Evolutionary conservation across 2,797 vertebrate genomes (phyloP).

Genomic region (Trachops cirrhosus): DNA sequence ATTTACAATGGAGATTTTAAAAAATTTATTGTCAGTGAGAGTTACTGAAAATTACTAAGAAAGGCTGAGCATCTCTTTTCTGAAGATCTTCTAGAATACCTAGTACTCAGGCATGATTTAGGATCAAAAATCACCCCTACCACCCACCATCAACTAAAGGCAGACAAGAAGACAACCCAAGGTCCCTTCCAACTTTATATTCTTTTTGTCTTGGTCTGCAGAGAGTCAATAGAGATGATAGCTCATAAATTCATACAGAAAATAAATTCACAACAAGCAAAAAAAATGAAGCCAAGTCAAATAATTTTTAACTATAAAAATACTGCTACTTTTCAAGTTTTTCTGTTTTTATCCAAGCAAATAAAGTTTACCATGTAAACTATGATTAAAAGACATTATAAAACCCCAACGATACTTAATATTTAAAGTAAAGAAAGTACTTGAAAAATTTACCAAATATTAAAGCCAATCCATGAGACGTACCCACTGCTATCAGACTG

Average conservation of each 20-base stretch:
- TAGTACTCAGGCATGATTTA: neutral
- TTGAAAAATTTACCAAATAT: slow-evolving; percentile 92
- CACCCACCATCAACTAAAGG: neutral
- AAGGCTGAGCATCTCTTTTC: neutral
- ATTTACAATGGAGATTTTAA: slow-evolving; percentile 7
- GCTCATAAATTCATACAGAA: neutral
- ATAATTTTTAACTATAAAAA: slow-evolving; percentile 9
- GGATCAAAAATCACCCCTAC: neutral
- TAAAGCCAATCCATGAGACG: slow-evolving; percentile 95
- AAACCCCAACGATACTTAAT: slow-evolving; percentile 21
- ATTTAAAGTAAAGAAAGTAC: neutral
- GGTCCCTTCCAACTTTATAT: neutral
- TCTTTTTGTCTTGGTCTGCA: neutral
- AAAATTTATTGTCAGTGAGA: neutral
- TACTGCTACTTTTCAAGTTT: neutral
- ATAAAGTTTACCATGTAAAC: slow-evolving; percentile 4
- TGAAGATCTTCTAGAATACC: neutral
- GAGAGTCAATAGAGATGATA: neutral
- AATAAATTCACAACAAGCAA: neutral
- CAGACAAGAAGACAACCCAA: neutral
- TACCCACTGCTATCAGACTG: slow-evolving; percentile 95
- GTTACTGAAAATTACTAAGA: neutral
- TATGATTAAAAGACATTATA: neutral
- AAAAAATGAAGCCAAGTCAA: slow-evolving; percentile 1
- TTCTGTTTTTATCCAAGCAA: slow-evolving; percentile 41